Percentiles rank a stretch among this genome's conserved stretches.
phyloP scores from a whole-genome alignment of 2,797 vertebrate species.

The Spinus olivaceus region DNA sequence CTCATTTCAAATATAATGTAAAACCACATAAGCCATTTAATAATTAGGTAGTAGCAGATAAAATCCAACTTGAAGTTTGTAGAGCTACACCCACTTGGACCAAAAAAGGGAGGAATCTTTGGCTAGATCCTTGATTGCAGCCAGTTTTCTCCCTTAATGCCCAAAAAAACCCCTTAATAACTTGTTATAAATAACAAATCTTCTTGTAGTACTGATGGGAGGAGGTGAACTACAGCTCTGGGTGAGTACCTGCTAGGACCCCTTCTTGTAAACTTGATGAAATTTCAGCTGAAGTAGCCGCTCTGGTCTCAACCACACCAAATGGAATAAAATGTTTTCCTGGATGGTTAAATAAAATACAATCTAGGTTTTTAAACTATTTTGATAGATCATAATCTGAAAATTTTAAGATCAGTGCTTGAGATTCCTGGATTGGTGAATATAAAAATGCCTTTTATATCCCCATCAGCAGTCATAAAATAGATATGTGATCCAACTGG shows the following conservation, averaged over 20 bases:
- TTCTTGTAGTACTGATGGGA: background rate
- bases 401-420: background rate
- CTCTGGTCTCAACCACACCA: background rate
- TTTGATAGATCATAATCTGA: background rate
- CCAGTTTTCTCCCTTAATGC: background rate
- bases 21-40: conserved; percentile 38
- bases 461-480: background rate
- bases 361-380: background rate
- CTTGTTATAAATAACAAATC: background rate
- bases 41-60: conserved; percentile 35
- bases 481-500: background rate
- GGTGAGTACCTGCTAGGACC: background rate
- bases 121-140: background rate
- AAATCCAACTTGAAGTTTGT: conserved; percentile 18
- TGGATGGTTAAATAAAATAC: background rate
- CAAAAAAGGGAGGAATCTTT: background rate
- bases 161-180: background rate
- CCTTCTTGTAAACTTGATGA: background rate
- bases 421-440: background rate
- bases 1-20: conserved; percentile 8
- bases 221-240: background rate
- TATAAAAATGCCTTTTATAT: background rate
- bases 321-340: background rate
- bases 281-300: background rate
- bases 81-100: background rate